These are phyloP conservation scores for Drosophila subquinaria DNA, from an alignment of 2,888 invertebrate species.

Conservation along the genomic window DNA sequence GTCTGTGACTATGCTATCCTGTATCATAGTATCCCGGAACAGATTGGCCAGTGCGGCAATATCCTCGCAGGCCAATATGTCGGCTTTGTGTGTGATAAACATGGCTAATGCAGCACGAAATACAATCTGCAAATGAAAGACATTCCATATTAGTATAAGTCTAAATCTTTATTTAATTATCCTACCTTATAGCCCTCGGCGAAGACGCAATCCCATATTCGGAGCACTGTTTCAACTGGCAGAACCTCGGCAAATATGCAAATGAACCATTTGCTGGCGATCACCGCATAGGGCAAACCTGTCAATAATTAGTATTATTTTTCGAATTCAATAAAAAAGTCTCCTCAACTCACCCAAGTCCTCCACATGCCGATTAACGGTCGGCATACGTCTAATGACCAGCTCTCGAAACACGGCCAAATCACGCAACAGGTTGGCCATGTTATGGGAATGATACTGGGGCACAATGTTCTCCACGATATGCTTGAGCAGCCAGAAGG, in stretches of 20 bases:
- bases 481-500: conserved; percentile 97
- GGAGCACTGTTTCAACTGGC: conserved; percentile 96
- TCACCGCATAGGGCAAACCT: conserved; percentile 95
- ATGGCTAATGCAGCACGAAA: conserved; percentile 95
- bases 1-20: conserved; percentile 91
- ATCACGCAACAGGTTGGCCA: conserved; percentile 95
- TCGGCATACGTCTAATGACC: conserved; percentile 92
- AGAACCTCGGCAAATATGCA: conserved; percentile 97
- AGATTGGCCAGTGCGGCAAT: conserved; percentile 93
- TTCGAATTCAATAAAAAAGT: not conserved
- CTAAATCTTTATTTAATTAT: not conserved
- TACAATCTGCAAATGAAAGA: conserved; percentile 87
- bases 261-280: conserved; percentile 98
- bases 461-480: conserved; percentile 94
- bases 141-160: not conserved
- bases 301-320: not conserved
- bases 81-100: conserved; percentile 90
- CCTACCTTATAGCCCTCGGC: conserved; percentile 94
- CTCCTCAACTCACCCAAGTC: conserved; percentile 87
- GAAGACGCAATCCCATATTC: conserved; percentile 98
- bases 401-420: conserved; percentile 95
- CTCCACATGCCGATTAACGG: conserved; percentile 92
- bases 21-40: conserved; percentile 91
- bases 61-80: conserved; percentile 92
- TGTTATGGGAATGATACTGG: conserved; percentile 94